Base-by-base conservation (phyloP, 2,797 vertebrate species). In the Sardinella longiceps region DNA sequence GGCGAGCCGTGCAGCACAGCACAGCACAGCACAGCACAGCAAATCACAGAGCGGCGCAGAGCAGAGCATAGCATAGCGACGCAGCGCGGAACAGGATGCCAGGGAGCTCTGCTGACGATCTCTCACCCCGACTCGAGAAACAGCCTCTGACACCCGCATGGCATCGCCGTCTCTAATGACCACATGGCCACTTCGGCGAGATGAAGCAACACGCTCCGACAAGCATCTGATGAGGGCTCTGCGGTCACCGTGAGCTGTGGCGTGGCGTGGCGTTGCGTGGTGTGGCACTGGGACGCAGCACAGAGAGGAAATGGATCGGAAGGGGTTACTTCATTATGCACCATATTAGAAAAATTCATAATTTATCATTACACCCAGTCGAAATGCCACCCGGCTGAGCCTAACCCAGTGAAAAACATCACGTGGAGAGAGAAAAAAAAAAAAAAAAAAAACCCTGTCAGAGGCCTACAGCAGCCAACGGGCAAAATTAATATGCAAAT, bases 401-500 rank as follows among this genome's bases (percentile, higher is more conserved):
- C 96, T 95, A 96, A 96, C 96, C 96, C 96, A 96, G 95, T 93
- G 94, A 96, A 97, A 97, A 97, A 97, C 96, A 97, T 97, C 97
- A 97, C 94, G 95, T 94, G 94, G 94, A 93, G 88, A 85, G 5
- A 92, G 63, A 82, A 60, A 84, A 60, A 81, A 82, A 9, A 56
- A n/a, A 53, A 46, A 87, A 88, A 87, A 88, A 91, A 95, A 96
- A 96, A 96, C 95, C 96, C 96, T 97, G 97, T 97, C 97, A 98
- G 96, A 97, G 97, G 95, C 96, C 93, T 96, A 96, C 97, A 96
- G 96, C 97, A 97, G 98, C 98, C 97, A 95, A 97, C 95, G 96
- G 98, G 97, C 97, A 96, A 98, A 99, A 99, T 99, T 99, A 99
- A 99, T 97, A 99, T 99, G 98, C 97, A 99, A 99, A 99, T 99